These are phyloP conservation scores for Sinocyclocheilus grahami DNA, from an alignment of 2,113 vertebrate species.

Conservation along the genomic window DNA sequence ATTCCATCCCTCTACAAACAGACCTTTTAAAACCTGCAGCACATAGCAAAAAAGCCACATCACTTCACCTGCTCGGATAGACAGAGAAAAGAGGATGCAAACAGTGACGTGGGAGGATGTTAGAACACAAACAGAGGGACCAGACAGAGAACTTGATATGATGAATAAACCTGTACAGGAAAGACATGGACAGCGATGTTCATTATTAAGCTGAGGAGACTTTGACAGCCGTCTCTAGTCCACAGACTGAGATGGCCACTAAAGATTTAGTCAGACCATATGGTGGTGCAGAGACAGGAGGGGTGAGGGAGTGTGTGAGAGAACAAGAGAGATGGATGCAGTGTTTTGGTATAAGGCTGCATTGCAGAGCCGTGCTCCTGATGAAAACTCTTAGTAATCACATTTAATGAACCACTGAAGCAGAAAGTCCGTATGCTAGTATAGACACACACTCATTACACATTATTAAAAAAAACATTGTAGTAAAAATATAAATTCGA, in stretches of 20 bases:
- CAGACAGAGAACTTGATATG: conserved; percentile 5
- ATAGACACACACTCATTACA: background rate
- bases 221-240: background rate
- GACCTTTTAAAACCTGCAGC: background rate
- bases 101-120: background rate
- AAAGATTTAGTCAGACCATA: conserved; percentile 42
- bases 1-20: conserved; percentile 24
- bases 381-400: conserved; percentile 44
- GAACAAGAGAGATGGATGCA: background rate
- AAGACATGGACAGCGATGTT: background rate
- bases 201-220: background rate
- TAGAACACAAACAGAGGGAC: background rate
- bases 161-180: background rate
- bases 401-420: conserved; percentile 3
- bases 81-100: background rate
- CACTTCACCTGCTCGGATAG: conserved; percentile 18
- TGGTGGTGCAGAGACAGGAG: background rate
- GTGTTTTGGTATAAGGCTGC: conserved; percentile 11
- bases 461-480: background rate
- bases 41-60: background rate
- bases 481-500: background rate
- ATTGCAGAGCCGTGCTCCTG: conserved; percentile 15
- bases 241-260: conserved; percentile 7
- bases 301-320: background rate
- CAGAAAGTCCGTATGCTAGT: background rate